These are phyloP conservation scores for Cyanoliseus patagonus DNA, from an alignment of 2,113 vertebrate genomes.

Conservation along the genomic window DNA sequence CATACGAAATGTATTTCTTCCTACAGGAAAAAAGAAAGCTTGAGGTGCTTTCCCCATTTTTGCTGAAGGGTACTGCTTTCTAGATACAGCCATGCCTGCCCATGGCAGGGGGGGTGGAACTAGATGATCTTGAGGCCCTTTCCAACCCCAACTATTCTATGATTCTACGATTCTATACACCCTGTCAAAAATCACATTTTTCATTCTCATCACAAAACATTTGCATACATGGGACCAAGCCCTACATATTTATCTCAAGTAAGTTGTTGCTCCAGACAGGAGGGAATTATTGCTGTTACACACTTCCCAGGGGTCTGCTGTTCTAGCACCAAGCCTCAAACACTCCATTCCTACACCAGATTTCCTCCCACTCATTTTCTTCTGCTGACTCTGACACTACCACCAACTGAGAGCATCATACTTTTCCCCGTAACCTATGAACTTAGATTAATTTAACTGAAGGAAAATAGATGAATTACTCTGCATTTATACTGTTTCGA, in stretches of 20 bases:
- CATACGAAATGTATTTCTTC: rapidly evolving
- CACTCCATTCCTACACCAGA: too few species aligned
- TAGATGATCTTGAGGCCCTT: too few species aligned
- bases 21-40: background rate
- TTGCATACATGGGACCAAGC: background rate
- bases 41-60: background rate
- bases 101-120: too few species aligned
- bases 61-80: background rate
- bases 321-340: background rate
- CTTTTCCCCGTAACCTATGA: background rate
- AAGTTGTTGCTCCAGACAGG: background rate
- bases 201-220: background rate
- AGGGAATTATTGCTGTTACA: too few species aligned
- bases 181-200: background rate
- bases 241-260: background rate
- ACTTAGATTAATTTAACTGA: background rate
- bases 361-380: background rate
- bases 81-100: background rate
- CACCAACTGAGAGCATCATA: background rate
- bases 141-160: too few species aligned
- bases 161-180: background rate
- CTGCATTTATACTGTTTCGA: background rate
- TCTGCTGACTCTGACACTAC: background rate
- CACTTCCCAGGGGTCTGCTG: background rate
- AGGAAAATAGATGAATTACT: background rate